phyloP scores from a whole-genome alignment of 2,113 vertebrate genomes.

The Silurus glanis region DNA sequence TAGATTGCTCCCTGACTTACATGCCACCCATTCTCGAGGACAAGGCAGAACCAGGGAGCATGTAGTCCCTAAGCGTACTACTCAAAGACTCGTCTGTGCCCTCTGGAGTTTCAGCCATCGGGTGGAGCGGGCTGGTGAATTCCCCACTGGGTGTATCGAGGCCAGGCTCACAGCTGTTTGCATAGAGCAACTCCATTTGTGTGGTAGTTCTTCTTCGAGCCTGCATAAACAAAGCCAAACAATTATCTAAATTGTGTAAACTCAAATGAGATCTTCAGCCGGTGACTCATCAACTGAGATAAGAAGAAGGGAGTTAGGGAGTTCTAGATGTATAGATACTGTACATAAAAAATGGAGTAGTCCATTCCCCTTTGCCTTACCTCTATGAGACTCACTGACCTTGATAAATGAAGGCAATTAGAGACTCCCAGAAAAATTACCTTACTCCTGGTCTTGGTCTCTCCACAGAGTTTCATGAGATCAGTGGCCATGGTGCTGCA shows the following conservation, averaged over 20 bases:
- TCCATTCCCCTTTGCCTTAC: neutral
- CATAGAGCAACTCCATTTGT: slow-evolving; percentile 95
- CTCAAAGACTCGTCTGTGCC: slow-evolving; percentile 74
- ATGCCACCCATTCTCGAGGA: slow-evolving; percentile 92
- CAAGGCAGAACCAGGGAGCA: slow-evolving; percentile 77
- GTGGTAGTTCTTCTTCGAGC: slow-evolving; percentile 93
- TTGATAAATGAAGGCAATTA: neutral
- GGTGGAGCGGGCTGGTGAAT: slow-evolving; percentile 69
- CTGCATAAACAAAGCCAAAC: slow-evolving; percentile 61
- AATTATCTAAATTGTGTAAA: neutral
- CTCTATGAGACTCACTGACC: neutral
- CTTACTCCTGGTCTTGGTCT: slow-evolving; percentile 89
- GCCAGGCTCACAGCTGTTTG: slow-evolving; percentile 81
- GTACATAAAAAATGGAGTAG: neutral
- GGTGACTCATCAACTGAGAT: neutral
- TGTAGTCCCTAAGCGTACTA: slow-evolving; percentile 81
- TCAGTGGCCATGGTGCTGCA: slow-evolving; percentile 84
- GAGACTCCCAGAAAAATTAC: slow-evolving; percentile 61
- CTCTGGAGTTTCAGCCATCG: slow-evolving; percentile 78
- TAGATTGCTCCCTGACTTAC: slow-evolving; percentile 81
- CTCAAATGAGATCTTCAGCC: neutral
- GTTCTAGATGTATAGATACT: neutral
- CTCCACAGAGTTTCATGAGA: slow-evolving; percentile 90
- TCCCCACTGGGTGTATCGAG: slow-evolving; percentile 74
- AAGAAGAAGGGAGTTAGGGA: neutral